phyloP scores from a whole-genome alignment of 2,797 vertebrate species.

The Simalia tracyae region DNA sequence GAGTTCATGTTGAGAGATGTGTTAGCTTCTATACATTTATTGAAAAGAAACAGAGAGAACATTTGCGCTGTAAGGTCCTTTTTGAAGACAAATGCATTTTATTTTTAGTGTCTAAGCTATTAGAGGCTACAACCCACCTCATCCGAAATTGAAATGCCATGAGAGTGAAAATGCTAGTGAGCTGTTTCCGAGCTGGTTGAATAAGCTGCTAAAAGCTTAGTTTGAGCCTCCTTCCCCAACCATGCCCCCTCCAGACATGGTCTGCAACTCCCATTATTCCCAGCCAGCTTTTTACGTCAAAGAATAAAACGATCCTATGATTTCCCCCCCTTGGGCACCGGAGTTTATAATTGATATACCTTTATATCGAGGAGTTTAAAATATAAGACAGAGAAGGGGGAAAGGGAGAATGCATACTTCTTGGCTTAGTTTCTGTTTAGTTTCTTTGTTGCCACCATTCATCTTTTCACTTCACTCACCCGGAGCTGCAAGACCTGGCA shows the following conservation, averaged over 20 bases:
- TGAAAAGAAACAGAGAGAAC: neutral
- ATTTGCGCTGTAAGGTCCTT: neutral
- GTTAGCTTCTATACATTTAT: neutral
- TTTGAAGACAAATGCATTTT: neutral
- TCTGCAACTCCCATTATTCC: neutral
- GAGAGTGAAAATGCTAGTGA: neutral
- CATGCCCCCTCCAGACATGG: neutral
- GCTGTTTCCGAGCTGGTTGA: neutral
- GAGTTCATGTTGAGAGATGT: neutral
- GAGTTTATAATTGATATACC: slow-evolving; percentile 19
- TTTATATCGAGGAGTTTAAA: slow-evolving; percentile 15
- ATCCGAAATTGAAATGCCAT: neutral
- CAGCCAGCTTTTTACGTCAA: neutral
- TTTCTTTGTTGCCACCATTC: neutral
- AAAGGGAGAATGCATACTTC: too few species aligned
- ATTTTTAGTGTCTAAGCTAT: neutral
- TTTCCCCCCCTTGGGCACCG: neutral
- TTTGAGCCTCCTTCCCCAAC: neutral
- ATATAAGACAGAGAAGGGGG: neutral
- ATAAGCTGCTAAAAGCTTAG: neutral
- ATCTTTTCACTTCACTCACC: neutral
- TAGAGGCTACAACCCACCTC: too few species aligned
- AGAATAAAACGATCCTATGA: slow-evolving; percentile 28
- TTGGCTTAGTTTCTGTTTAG: too few species aligned
- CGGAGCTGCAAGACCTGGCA: neutral